Evolutionary conservation across 2,888 invertebrate genomes (phyloP).

Genomic region (Hydriomena furcata): DNA sequence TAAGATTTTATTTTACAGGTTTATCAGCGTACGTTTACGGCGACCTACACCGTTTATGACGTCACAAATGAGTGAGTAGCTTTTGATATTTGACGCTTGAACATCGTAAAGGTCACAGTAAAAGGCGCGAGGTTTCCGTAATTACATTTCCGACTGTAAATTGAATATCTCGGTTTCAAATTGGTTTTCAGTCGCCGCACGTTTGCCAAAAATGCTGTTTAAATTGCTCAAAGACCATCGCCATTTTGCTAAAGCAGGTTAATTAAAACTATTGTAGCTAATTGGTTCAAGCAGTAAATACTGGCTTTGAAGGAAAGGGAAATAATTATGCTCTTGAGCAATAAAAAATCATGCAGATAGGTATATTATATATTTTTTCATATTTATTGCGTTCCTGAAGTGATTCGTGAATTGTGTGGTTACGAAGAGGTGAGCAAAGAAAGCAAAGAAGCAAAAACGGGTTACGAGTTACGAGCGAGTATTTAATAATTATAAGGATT

Average conservation of each 20-base stretch:
- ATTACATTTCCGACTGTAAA: slow-evolving; percentile 53
- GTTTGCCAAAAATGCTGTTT: slow-evolving; percentile 39
- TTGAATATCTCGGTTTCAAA: slow-evolving; percentile 53
- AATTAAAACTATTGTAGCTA: too few species aligned
- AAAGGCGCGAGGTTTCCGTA: slow-evolving; percentile 45
- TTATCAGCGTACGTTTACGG: slow-evolving; percentile 93
- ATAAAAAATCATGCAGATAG: too few species aligned
- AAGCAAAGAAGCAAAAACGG: too few species aligned
- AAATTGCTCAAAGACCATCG: slow-evolving; percentile 29
- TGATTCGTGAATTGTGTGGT: too few species aligned
- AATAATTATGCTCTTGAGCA: too few species aligned
- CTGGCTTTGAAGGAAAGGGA: too few species aligned
- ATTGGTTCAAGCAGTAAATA: too few species aligned
- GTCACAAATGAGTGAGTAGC: slow-evolving; percentile 93
- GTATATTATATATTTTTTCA: too few species aligned
- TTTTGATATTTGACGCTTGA: slow-evolving; percentile 52
- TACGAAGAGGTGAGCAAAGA: too few species aligned
- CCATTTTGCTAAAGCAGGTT: slow-evolving; percentile 10
- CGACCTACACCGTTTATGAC: slow-evolving; percentile 95
- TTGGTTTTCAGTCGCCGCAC: slow-evolving; percentile 54
- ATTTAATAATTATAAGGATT: too few species aligned
- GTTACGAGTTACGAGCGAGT: too few species aligned
- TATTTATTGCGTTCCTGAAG: too few species aligned
- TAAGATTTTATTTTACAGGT: slow-evolving; percentile 85
- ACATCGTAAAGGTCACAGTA: slow-evolving; percentile 47